These are phyloP conservation scores for Stenchaetothrips biformis DNA, from an alignment of 2,888 invertebrate species.

Conservation along the genomic window DNA sequence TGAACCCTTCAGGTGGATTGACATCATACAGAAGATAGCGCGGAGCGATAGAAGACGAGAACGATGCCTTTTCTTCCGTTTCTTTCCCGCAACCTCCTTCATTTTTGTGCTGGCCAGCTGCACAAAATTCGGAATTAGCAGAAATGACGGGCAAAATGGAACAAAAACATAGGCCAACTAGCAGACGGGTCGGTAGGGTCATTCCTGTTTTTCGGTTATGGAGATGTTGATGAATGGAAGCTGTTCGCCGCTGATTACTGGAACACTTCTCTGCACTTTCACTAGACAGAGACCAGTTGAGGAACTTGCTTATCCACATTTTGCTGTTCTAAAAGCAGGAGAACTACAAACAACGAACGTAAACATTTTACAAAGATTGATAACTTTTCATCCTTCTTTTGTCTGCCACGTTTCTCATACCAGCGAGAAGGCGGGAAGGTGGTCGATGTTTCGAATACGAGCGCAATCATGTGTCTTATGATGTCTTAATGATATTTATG, in stretches of 20 bases:
- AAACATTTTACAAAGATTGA: too few relatives aligned
- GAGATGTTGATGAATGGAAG: too few relatives aligned
- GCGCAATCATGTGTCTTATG: neutral
- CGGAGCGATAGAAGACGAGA: constrained; percentile 41
- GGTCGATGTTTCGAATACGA: too few relatives aligned
- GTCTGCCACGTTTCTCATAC: too few relatives aligned
- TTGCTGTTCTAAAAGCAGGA: too few relatives aligned
- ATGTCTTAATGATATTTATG: neutral
- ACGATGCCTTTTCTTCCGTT: neutral
- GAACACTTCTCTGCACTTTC: too few relatives aligned
- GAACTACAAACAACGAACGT: too few relatives aligned
- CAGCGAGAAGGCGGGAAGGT: too few relatives aligned
- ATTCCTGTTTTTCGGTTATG: neutral
- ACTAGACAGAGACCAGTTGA: too few relatives aligned
- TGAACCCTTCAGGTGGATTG: constrained; percentile 94
- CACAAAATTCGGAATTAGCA: neutral
- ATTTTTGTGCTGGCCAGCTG: neutral
- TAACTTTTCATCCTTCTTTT: too few relatives aligned
- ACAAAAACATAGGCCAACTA: neutral
- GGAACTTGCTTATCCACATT: too few relatives aligned
- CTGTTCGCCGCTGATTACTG: too few relatives aligned
- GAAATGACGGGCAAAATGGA: neutral
- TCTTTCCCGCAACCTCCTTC: neutral
- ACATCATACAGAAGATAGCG: constrained; percentile 88
- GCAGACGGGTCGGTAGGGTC: neutral